Base-by-base conservation (phyloP, 2,888 invertebrate species). In the Euplagia quadripunctaria region DNA sequence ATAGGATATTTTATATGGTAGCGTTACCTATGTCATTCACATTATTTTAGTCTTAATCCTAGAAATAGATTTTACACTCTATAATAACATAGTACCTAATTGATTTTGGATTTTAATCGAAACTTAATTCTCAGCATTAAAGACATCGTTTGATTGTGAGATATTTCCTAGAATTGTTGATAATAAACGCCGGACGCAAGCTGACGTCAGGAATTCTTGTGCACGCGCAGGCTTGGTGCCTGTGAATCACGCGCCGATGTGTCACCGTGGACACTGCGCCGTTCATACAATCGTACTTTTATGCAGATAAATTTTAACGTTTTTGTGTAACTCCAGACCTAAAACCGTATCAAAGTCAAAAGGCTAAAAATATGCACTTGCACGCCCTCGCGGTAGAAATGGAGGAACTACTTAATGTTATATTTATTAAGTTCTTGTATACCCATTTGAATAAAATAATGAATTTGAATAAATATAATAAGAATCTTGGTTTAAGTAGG, bases 191-290 rank as follows among this genome's bases (percentile, higher is more conserved):
- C 94, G 94, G 94, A 94, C 92, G 90, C 87, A 83, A 77, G 89
- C 83, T 94, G 94, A 95, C 94, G 95, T 95, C 95, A 95, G 85
- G 86, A 89, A 92, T 92, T 90, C 91, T 92, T 92, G 90, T 88
- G 90, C 89, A 87, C 91, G 91, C 91, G 91, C 91, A 89, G 52
- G 86, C 81, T 80, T 85, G 84, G 78, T 81, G 82, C 79, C 83
- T 82, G 89, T 94, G 94, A 94, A 91, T 94, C 94, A 94, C 89
- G 88, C 90, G 88, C 81, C 89, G 93, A 94, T 95, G 94, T 94
- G 95, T 94, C 95, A 95, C 87, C 87, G 79, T 78, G 82, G 83
- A 76, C 86, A 77, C 82, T 83, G 84, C 71, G 73, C 79, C 72
- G 72, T 73, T 75, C 71, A 66, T 72, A 49, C 67, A 70, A 52